Percentiles rank a stretch among this genome's conserved stretches.
Evolutionary conservation across 2,797 vertebrate genomes (phyloP).

Genomic region (Schizothorax lantsangensis): DNA sequence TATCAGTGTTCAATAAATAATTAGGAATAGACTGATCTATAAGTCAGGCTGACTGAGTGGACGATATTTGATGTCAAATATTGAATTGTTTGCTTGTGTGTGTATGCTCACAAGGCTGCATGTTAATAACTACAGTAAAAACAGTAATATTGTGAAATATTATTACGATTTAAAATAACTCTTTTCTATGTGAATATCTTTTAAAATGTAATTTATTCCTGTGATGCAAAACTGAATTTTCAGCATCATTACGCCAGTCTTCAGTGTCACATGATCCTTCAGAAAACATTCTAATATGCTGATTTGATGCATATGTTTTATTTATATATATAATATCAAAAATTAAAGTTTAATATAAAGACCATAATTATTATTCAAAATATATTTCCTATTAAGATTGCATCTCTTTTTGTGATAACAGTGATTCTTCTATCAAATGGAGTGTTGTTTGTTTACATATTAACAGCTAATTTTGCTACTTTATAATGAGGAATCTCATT

Average conservation of each 20-base stretch:
- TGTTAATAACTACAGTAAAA: background rate
- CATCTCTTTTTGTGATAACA: background rate
- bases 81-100: background rate
- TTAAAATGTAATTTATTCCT: background rate
- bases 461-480: conserved; percentile 13
- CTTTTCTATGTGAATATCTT: background rate
- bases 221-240: background rate
- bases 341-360: background rate
- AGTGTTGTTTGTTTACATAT: conserved; percentile 18
- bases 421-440: background rate
- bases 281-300: background rate
- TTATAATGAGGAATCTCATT: background rate
- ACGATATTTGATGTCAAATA: background rate
- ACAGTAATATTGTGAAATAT: background rate
- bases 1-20: background rate
- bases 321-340: background rate
- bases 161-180: background rate
- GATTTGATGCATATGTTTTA: background rate
- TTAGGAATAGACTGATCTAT: background rate
- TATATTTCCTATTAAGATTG: conserved; percentile 15
- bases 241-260: background rate
- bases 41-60: background rate
- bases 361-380: background rate
- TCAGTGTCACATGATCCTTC: background rate
- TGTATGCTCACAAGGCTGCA: too few species aligned